Conservation (phyloP, 2,113 vertebrate species). For the Varanus komodoensis region DNA sequence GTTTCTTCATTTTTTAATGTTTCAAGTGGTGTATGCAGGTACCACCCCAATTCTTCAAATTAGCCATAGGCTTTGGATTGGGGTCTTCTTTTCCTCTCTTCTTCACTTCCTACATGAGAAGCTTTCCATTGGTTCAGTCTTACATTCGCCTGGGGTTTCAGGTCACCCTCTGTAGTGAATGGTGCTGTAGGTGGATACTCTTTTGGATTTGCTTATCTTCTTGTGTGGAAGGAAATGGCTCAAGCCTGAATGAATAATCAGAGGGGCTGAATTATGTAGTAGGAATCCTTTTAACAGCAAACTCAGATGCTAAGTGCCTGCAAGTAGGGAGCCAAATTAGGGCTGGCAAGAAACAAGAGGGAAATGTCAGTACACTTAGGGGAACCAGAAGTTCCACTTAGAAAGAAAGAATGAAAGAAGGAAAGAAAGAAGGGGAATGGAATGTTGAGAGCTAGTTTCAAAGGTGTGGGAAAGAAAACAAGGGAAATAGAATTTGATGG, state of each 20-base stretch:
- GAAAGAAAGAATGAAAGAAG: too few relatives aligned
- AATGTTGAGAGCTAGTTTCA: not conserved
- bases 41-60: not conserved
- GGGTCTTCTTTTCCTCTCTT: not conserved
- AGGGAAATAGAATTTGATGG: too few relatives aligned
- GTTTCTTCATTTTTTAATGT: too few relatives aligned
- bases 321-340: not conserved
- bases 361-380: not conserved
- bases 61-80: not conserved
- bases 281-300: not conserved
- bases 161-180: too few relatives aligned
- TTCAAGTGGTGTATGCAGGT: not conserved
- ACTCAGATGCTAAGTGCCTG: not conserved
- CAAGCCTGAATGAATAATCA: not conserved
- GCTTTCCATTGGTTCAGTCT: not conserved
- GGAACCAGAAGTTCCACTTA: not conserved
- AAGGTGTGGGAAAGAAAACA: not conserved
- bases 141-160: not conserved
- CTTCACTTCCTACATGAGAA: not conserved
- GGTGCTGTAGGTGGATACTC: too few relatives aligned
- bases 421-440: too few relatives aligned
- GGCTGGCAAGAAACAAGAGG: not conserved
- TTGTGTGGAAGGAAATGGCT: not conserved
- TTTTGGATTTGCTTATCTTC: too few relatives aligned
- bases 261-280: not conserved